phyloP scores from a whole-genome alignment of 2,113 vertebrate species.

The Neotragus moschatus region DNA sequence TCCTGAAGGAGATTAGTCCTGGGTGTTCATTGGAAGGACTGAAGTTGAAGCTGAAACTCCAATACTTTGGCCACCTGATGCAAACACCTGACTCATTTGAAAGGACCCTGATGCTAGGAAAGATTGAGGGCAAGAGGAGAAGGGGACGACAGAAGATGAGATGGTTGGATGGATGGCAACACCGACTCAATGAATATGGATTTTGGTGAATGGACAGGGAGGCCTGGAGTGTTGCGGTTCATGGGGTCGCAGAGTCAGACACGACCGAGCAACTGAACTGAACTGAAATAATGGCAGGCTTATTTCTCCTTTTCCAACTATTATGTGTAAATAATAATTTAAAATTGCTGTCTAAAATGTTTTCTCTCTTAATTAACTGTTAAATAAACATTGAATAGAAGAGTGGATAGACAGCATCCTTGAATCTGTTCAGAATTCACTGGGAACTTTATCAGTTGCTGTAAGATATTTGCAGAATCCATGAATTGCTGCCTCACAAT shows the following conservation, averaged over 20 bases:
- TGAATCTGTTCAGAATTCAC: background rate
- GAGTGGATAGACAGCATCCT: background rate
- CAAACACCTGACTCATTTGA: too few species aligned
- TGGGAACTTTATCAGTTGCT: background rate
- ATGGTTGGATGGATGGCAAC: too few species aligned
- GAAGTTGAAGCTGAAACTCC: too few species aligned
- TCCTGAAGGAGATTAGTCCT: too few species aligned
- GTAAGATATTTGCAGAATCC: background rate
- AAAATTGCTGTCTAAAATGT: background rate
- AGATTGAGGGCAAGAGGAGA: too few species aligned
- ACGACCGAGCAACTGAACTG: background rate
- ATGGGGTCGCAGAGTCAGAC: too few species aligned
- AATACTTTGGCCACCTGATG: too few species aligned
- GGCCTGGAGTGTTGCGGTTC: fast-evolving
- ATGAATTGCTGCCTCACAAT: background rate
- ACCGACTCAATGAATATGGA: too few species aligned
- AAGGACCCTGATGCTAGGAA: too few species aligned
- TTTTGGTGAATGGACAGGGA: too few species aligned
- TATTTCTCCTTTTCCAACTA: background rate
- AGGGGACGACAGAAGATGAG: too few species aligned
- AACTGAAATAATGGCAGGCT: background rate
- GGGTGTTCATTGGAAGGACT: too few species aligned
- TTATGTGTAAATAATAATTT: background rate
- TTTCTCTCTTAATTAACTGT: background rate
- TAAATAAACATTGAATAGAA: background rate